phyloP scores from a whole-genome alignment of 2,113 vertebrate genomes.

The Protobothrops flavoviridis region DNA sequence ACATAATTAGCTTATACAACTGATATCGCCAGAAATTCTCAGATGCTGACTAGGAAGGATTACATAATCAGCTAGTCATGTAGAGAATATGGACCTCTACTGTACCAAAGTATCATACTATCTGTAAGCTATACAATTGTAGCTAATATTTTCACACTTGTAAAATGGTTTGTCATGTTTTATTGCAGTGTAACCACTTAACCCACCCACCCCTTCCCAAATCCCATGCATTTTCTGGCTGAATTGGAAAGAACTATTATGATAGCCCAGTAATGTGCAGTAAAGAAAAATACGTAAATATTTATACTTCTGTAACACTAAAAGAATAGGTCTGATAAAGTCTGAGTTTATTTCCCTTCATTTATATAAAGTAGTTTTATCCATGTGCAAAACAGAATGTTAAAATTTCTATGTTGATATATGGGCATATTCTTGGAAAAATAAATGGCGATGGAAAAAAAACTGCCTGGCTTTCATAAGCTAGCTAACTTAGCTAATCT shows the following conservation, averaged over 20 bases:
- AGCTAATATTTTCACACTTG: neutral
- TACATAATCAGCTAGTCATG: neutral
- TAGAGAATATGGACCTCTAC: neutral
- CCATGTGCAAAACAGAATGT: neutral
- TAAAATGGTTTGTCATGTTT: neutral
- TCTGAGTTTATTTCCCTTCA: neutral
- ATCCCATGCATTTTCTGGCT: neutral
- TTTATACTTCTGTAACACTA: slow-evolving; percentile 5
- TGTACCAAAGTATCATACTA: neutral
- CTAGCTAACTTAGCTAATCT: neutral
- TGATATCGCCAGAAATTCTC: neutral
- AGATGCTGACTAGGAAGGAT: neutral
- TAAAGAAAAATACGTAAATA: slow-evolving; percentile 40
- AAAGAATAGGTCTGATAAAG: neutral
- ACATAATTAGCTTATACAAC: neutral
- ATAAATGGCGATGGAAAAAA: slow-evolving; percentile 12
- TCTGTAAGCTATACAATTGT: neutral
- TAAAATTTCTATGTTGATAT: neutral
- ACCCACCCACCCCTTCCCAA: neutral
- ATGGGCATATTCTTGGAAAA: neutral
- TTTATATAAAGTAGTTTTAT: neutral
- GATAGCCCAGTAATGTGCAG: slow-evolving; percentile 28
- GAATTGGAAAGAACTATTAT: neutral
- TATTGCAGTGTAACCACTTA: neutral
- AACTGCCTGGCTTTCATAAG: neutral